Evolutionary conservation across 2,113 vertebrate genomes (phyloP).

Genomic region (Macrotis lagotis): DNA sequence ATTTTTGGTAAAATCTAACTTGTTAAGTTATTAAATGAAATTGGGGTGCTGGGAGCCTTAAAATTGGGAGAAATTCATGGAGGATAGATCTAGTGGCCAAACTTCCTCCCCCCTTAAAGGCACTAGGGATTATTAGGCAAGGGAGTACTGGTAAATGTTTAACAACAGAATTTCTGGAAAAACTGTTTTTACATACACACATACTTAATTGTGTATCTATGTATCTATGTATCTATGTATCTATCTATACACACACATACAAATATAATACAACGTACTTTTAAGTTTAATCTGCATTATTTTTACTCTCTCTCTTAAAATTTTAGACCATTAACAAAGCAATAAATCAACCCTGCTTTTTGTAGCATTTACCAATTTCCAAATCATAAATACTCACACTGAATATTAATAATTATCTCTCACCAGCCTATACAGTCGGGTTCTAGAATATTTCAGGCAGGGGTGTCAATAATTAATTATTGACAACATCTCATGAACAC

Average conservation of each 20-base stretch:
- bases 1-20: neutral
- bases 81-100: neutral
- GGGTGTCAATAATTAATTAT: neutral
- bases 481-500: neutral
- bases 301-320: neutral
- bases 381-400: neutral
- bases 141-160: neutral
- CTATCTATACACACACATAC: neutral
- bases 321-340: neutral
- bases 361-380: neutral
- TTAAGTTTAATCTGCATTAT: neutral
- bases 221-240: too few species aligned
- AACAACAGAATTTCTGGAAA: neutral
- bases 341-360: neutral
- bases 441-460: neutral
- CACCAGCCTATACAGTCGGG: neutral
- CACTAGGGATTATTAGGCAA: neutral
- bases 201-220: too few species aligned
- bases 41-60: neutral
- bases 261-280: neutral
- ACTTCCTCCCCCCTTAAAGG: neutral
- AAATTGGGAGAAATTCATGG: neutral
- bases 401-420: neutral
- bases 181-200: too few species aligned
- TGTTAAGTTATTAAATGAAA: neutral